Evolutionary conservation across 1,140 invertebrate species (phyloP).

Genomic region (Drosophila equinoxialis): DNA sequence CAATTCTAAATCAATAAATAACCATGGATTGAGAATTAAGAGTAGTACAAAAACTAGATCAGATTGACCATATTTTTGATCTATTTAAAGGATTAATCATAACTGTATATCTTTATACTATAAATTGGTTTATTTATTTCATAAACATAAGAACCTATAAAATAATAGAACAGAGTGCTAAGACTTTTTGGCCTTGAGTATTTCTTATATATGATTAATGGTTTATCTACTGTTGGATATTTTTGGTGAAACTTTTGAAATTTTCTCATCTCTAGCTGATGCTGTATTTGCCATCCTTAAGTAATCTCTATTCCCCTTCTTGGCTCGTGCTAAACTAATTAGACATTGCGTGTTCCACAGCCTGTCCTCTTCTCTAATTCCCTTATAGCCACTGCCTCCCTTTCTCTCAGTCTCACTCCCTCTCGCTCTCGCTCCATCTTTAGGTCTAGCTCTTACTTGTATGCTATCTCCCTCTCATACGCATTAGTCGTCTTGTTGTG

Average conservation of each 20-base stretch:
- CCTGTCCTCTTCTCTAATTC: slow-evolving; percentile 24
- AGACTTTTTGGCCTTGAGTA: no score
- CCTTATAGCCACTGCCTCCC: background rate
- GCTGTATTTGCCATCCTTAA: background rate
- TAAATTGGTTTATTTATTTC: no score
- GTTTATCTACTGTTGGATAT: background rate
- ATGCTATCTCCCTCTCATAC: slow-evolving; percentile 11
- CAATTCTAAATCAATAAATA: no score
- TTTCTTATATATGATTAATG: no score
- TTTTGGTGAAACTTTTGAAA: background rate
- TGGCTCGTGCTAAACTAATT: slow-evolving; percentile 63
- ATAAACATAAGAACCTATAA: no score
- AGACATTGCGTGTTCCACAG: slow-evolving; percentile 71
- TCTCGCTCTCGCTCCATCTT: background rate
- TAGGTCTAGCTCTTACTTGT: background rate
- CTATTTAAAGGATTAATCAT: no score
- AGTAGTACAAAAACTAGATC: no score
- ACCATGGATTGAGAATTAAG: no score
- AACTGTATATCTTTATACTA: no score
- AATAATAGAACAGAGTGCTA: no score
- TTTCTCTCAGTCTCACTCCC: slow-evolving; percentile 1
- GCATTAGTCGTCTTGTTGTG: slow-evolving; percentile 35
- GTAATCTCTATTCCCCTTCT: slow-evolving; percentile 13
- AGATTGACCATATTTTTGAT: no score
- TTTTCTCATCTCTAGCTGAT: slow-evolving; percentile 51